These are phyloP conservation scores for Hyposmocoma kahamanoa DNA, from an alignment of 1,140 invertebrate species.

Conservation along the genomic window DNA sequence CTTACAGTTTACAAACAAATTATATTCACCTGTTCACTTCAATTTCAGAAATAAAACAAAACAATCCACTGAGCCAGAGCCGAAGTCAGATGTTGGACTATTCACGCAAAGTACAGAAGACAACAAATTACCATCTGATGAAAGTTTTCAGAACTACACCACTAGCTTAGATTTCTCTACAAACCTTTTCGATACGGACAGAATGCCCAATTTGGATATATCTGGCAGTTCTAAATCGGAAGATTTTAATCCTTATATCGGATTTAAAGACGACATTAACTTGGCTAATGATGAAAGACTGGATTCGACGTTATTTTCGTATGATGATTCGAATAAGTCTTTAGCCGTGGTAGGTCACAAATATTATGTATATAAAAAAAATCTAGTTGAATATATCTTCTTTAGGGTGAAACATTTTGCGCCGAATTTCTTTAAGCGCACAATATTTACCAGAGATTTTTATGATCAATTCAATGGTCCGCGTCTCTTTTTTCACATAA, in stretches of 20 bases:
- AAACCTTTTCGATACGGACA: conserved; percentile 31
- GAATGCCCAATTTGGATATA: conserved; percentile 30
- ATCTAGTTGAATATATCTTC: no score
- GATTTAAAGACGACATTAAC: conserved; percentile 16
- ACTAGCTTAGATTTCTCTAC: conserved; percentile 34
- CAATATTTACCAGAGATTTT: no score
- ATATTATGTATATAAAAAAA: no score
- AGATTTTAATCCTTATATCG: conserved; percentile 24
- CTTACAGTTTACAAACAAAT: no score
- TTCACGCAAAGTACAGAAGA: conserved; percentile 15
- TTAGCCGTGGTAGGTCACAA: no score
- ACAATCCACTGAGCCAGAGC: not conserved
- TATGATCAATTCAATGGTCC: no score
- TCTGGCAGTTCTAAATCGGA: conserved; percentile 27
- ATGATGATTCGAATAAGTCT: no score
- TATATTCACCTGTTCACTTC: no score
- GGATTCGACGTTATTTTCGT: no score
- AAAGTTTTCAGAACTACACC: conserved; percentile 36
- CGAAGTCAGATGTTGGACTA: not conserved
- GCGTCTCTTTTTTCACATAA: no score
- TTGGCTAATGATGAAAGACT: conserved; percentile 9
- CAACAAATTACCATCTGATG: conserved; percentile 30
- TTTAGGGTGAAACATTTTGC: no score
- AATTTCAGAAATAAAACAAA: not conserved
- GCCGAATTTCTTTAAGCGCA: no score